Base-by-base conservation (phyloP, 2,888 invertebrate genomes). In the Synergus laeviventris region DNA sequence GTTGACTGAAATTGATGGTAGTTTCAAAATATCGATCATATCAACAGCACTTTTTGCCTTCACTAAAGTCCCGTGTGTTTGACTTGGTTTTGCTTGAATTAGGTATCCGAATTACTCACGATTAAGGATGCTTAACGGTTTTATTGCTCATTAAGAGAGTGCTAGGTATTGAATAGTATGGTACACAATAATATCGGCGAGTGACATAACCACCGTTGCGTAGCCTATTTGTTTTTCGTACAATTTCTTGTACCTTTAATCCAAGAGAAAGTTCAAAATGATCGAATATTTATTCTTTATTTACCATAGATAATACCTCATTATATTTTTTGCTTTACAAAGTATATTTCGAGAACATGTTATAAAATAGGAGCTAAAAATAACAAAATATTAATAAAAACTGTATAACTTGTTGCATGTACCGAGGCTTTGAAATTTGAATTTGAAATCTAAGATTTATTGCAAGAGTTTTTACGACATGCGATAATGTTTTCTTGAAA, bases 131-230 rank as follows among this genome's bases (percentile, higher is more conserved):
- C 54, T 54, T 18, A 18, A 9, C 18, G n/a, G 54, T 18, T 54
- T 54, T 54, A 61, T n/a, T 61, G n/a, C 36, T 61, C 36, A 36
- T 61, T 61, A n/a, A 9, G 61, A 61, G 36, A 18, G 18, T 54
- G 31, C 31, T 56, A 56, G 18, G 31, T 31, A 31, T 31, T 31
- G 31, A 31, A 31, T 2, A 39, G 62, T 36, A 18, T 12, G 18
- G 38, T 39, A 36, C 3, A 18, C 4, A 39, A 62, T 38, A 38
- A 62, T 18, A 24, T 59, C n/a, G n/a, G n/a, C 11, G 5, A 59
- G 39, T 64, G 42, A 64, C 64, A 64, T 64, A 64, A 64, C 21
- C 39, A 18, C 18, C 12, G 21, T 64, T 64, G 42, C 64, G 18
- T 21, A 42, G 21, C 64, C 8, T 4, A 39, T 14, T 21, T 16